A percentile compares a stretch with the other conserved stretches of the same genome.
Conservation (phyloP, 2,888 invertebrate species). For the Cremastinae sp. region DNA sequence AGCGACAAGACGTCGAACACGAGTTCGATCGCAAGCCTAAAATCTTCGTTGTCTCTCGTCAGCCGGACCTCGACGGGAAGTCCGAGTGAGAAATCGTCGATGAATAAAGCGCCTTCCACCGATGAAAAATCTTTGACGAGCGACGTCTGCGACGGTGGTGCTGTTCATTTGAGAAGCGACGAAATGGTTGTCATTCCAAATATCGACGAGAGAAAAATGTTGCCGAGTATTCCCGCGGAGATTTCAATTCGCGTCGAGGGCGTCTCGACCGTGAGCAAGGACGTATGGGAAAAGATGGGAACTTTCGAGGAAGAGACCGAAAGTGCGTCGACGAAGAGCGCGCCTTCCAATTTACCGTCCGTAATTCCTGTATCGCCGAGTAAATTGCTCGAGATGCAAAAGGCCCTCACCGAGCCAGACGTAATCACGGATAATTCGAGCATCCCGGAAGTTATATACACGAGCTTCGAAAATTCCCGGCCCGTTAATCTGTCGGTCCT, state of each 20-base stretch:
- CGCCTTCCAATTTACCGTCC: background rate
- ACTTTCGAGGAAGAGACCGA: constrained; percentile 9
- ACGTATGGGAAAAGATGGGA: constrained; percentile 69
- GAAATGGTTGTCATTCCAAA: constrained; percentile 63
- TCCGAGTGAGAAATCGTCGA: background rate
- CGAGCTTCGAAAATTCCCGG: constrained; percentile 55
- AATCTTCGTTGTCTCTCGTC: background rate
- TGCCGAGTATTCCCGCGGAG: constrained; percentile 38
- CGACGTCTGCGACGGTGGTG: no score
- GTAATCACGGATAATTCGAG: constrained; percentile 26
- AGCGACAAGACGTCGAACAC: no score
- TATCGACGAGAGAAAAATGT: constrained; percentile 7
- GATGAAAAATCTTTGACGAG: background rate
- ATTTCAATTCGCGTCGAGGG: constrained; percentile 67
- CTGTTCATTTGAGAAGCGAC: background rate
- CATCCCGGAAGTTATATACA: constrained; percentile 61
- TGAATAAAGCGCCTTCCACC: background rate
- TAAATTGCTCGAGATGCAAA: no score
- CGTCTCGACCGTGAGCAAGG: constrained; percentile 67
- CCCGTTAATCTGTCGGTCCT: constrained; percentile 45
- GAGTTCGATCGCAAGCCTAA: background rate
- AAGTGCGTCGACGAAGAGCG: background rate
- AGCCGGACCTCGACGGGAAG: background rate
- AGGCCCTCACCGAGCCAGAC: no score
- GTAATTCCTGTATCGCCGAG: no score